Conservation (phyloP, 2,113 vertebrate species). For the Pimephales promelas region DNA sequence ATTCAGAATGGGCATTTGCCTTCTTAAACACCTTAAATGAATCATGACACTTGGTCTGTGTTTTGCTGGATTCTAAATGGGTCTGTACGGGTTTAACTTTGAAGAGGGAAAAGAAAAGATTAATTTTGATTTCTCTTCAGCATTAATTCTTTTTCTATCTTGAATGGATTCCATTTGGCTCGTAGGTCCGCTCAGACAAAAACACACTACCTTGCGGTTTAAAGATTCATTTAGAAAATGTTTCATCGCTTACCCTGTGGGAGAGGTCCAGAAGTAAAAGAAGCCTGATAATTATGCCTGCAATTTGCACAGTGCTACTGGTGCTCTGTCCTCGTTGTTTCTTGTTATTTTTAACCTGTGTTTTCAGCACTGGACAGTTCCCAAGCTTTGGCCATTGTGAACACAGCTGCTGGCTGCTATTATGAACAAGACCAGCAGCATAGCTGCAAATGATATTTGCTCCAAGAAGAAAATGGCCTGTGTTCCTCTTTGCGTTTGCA, state of each 20-base stretch:
- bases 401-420: conserved; percentile 33
- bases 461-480: conserved; percentile 29
- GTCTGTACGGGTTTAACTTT: conserved; percentile 44
- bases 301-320: conserved; percentile 24
- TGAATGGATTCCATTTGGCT: conserved; percentile 32
- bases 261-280: conserved; percentile 26
- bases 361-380: conserved; percentile 70
- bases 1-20: conserved; percentile 74
- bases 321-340: background rate
- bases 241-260: conserved; percentile 18
- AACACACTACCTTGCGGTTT: conserved; percentile 27
- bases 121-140: conserved; percentile 47
- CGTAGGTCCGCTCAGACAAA: background rate
- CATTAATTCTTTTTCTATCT: conserved; percentile 26
- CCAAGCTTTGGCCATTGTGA: conserved; percentile 32
- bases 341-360: conserved; percentile 45
- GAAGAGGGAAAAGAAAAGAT: conserved; percentile 32
- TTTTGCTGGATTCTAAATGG: conserved; percentile 71
- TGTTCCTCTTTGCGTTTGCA: background rate
- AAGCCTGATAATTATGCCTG: conserved; percentile 20
- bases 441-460: conserved; percentile 31
- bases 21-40: conserved; percentile 76
- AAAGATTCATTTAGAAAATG: conserved; percentile 38
- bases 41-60: conserved; percentile 74
- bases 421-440: conserved; percentile 39